Evolutionary conservation across 2,888 invertebrate species (phyloP).

Genomic region (Calliphora vomitoria): DNA sequence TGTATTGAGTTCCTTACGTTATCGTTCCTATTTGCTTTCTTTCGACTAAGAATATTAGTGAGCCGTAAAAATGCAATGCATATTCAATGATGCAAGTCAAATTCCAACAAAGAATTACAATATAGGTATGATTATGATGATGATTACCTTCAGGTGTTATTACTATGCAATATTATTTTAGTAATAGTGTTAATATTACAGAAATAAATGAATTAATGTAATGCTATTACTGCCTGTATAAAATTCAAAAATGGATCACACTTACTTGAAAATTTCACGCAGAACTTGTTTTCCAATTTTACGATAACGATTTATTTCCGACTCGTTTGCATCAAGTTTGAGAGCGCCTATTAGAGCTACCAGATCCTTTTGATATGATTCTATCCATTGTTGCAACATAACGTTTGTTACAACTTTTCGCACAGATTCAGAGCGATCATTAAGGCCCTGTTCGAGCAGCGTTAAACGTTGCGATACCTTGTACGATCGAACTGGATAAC

Average conservation of each 20-base stretch:
- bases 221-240: no score
- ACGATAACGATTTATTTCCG: constrained; percentile 87
- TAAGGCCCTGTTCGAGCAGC: constrained; percentile 87
- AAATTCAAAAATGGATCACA: constrained; percentile 56
- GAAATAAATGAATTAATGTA: no score
- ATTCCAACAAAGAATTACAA: no score
- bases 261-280: constrained; percentile 86
- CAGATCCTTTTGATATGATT: constrained; percentile 89
- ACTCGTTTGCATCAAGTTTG: constrained; percentile 89
- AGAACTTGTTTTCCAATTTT: constrained; percentile 86
- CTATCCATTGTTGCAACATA: constrained; percentile 91
- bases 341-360: constrained; percentile 90
- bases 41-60: no score
- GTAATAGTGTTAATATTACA: no score
- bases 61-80: no score
- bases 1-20: no score
- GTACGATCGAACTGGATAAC: constrained; percentile 85
- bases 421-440: constrained; percentile 86
- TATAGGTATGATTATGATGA: no score
- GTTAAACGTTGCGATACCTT: constrained; percentile 88
- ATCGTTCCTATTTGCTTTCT: no score
- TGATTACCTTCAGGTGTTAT: no score
- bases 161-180: no score
- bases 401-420: constrained; percentile 84
- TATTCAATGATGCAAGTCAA: no score